Conservation (phyloP, 2,113 vertebrate species). For the Noturus placidus region DNA sequence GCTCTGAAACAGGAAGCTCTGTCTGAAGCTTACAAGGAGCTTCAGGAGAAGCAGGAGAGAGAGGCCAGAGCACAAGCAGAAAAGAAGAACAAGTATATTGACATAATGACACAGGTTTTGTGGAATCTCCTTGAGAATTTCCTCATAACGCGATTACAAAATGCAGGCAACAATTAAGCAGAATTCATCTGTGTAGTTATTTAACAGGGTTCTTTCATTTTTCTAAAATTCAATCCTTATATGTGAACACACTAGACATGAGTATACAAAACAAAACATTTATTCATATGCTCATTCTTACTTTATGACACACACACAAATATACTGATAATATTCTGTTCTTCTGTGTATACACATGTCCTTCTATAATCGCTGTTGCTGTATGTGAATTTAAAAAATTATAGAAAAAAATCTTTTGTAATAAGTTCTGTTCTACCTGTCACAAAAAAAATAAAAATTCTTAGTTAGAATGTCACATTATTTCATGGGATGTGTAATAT, state of each 20-base stretch:
- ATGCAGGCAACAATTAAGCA: neutral
- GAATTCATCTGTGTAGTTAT: neutral
- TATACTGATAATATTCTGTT: neutral
- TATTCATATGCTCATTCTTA: too few relatives aligned
- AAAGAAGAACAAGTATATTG: neutral
- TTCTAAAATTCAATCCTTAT: neutral
- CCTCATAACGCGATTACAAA: neutral
- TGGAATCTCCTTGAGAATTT: conserved; percentile 1
- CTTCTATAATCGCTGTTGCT: neutral
- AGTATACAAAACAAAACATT: neutral
- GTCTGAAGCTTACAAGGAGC: neutral
- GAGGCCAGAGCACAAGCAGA: conserved; percentile 19
- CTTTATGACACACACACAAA: neutral
- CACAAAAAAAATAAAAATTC: neutral
- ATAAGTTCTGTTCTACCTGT: neutral
- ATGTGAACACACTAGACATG: neutral
- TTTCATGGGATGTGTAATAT: neutral
- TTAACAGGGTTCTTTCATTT: neutral
- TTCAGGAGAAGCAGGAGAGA: neutral
- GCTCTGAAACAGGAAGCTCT: neutral
- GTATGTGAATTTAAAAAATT: neutral
- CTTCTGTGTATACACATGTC: neutral
- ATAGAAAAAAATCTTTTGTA: neutral
- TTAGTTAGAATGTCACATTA: neutral
- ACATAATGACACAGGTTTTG: conserved; percentile 1